These are phyloP conservation scores for Nothoprocta perdicaria DNA, from an alignment of 2,113 vertebrate species.

Conservation along the genomic window DNA sequence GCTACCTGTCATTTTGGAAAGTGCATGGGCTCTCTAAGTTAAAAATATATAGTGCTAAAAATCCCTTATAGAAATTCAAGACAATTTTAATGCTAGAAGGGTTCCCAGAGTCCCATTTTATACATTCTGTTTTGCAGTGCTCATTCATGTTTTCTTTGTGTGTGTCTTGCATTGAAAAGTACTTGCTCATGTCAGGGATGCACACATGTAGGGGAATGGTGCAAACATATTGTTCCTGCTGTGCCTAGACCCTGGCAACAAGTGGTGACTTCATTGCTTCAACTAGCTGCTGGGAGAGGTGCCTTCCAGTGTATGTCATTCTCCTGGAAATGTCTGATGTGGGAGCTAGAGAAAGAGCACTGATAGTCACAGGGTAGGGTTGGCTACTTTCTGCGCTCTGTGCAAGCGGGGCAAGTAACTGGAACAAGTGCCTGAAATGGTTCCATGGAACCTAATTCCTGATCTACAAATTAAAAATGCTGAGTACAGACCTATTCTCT, in stretches of 20 bases:
- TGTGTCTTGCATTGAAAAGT: accelerated
- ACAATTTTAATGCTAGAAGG: not conserved
- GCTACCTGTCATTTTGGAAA: not conserved
- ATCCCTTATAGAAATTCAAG: not conserved
- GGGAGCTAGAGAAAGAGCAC: not conserved
- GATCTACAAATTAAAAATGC: not conserved
- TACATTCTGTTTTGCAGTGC: not conserved
- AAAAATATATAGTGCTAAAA: not conserved
- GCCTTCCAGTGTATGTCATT: not conserved
- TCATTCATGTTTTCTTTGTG: accelerated
- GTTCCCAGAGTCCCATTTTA: not conserved
- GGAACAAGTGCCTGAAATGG: accelerated
- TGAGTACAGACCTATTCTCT: not conserved
- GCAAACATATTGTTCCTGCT: not conserved
- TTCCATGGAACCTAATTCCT: not conserved
- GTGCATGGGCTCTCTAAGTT: not conserved
- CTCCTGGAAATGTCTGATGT: not conserved
- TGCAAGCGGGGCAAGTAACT: accelerated
- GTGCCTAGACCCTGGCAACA: not conserved
- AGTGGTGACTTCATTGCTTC: not conserved
- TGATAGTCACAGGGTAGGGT: accelerated
- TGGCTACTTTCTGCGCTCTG: not conserved
- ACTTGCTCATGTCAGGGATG: not conserved
- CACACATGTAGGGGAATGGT: not conserved
- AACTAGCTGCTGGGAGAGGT: not conserved